Base-by-base conservation (phyloP, 2,888 invertebrate species). In the Phyllotreta cruciferae region DNA sequence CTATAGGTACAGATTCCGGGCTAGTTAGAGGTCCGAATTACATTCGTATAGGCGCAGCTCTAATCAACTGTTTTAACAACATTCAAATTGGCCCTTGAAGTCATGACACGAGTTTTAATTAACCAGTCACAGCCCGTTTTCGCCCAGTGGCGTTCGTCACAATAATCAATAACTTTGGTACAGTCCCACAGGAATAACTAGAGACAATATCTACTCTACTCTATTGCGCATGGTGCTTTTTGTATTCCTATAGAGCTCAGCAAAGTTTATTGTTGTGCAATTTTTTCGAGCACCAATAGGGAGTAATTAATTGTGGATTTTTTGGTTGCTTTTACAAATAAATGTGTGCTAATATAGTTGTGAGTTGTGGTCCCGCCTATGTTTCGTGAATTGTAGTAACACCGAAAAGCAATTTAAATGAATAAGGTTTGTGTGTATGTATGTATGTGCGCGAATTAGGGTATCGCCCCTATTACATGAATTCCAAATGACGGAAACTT, bases 11-110 rank as follows among this genome's bases (percentile, higher is more conserved):
- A n/a, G 38, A 24, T 49, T 45, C 11, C 35, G 45, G 7, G 36
- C 34, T 56, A 54, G 41, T 37, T 60, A 44, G 49, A 56, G 52
- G 55, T 41, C 13, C 42, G 58, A 63, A 70, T 69, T 69, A 69
- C 58, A 67, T 50, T 62, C 64, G 65, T 66, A 66, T 61, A 62
- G 24, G 24, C 4, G 4, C 60, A 50, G 54, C 44, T 52, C 65
- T 67, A 69, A 70, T 70, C 65, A 70, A 69, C 67, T 66, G 67
- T 65, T 69, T 24, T 63, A 70, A 70, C 69, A 70, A 65, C 66
- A 63, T 64, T 64, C 38, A 62, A 67, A 70, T 70, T 67, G 67
- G 56, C 64, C 56, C 57, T 64, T 56, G 60, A 62, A 65, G 54
- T 55, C 70, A 65, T 56, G 66, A 58, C 60, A 56, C 50, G 66